Conservation (phyloP, 2,888 invertebrate genomes). For the Blastobasis lacticolella region DNA sequence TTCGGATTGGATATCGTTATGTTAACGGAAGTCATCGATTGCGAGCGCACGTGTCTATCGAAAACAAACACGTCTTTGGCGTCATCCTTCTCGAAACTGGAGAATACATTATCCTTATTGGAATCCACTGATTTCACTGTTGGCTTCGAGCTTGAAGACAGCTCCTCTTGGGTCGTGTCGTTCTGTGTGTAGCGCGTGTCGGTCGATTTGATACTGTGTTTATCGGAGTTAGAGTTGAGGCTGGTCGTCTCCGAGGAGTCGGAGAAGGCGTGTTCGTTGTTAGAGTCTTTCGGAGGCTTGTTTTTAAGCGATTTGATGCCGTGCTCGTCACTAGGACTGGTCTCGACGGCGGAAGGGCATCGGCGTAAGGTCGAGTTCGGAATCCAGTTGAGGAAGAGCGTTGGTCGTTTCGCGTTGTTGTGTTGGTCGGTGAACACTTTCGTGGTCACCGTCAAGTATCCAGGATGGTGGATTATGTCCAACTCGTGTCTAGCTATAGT, state of each 20-base stretch:
- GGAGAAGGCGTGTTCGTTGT: conserved; percentile 61
- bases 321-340: conserved; percentile 63
- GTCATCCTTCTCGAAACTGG: conserved; percentile 55
- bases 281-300: conserved; percentile 41
- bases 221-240: conserved; percentile 67
- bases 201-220: conserved; percentile 62
- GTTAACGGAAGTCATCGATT: conserved; percentile 78
- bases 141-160: conserved; percentile 56
- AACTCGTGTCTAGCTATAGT: conserved; percentile 86
- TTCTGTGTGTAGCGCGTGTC: conserved; percentile 58
- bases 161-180: conserved; percentile 56
- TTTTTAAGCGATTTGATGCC: conserved; percentile 32
- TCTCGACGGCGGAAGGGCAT: conserved; percentile 84
- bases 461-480: conserved; percentile 92
- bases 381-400: conserved; percentile 94
- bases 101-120: conserved; percentile 49
- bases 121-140: conserved; percentile 55
- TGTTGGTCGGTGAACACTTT: conserved; percentile 86
- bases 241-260: conserved; percentile 72
- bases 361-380: conserved; percentile 92
- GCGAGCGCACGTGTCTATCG: conserved; percentile 67
- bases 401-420: conserved; percentile 83
- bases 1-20: conserved; percentile 82
- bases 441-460: conserved; percentile 90
- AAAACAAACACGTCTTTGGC: conserved; percentile 50